Evolutionary conservation across 35 echinoderm and acorn worm genomes (phyloP).

Genomic region (Strongylocentrotus purpuratus): DNA sequence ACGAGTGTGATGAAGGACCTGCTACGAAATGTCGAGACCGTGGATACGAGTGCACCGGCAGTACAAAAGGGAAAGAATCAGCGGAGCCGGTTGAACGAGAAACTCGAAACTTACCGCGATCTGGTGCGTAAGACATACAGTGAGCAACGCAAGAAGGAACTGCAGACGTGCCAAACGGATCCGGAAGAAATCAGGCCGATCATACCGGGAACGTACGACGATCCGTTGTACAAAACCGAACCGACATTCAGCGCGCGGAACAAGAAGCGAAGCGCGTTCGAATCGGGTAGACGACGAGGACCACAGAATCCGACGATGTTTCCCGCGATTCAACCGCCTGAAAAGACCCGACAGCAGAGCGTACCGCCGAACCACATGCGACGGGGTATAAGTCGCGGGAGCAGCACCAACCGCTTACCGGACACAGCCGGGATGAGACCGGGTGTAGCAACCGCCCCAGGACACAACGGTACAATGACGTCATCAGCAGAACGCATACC

Average conservation of each 20-base stretch:
- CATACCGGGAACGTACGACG: slow-evolving; percentile 45
- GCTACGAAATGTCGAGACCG: slow-evolving; percentile 68
- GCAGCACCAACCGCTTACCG: background rate
- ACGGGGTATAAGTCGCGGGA: background rate
- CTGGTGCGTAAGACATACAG: slow-evolving; percentile 68
- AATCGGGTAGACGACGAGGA: background rate
- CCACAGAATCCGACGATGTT: background rate
- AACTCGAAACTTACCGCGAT: slow-evolving; percentile 55
- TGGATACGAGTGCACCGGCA: slow-evolving; percentile 26
- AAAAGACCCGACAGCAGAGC: slow-evolving; percentile 39
- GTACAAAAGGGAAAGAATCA: slow-evolving; percentile 61
- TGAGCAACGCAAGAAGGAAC: slow-evolving; percentile 54
- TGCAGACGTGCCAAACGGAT: background rate
- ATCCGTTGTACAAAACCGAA: slow-evolving; percentile 75
- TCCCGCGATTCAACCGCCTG: background rate
- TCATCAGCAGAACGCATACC: slow-evolving; percentile 58
- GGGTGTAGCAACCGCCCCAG: slow-evolving; percentile 7
- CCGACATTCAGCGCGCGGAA: slow-evolving; percentile 39
- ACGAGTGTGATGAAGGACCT: slow-evolving; percentile 93
- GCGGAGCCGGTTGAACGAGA: slow-evolving; percentile 46
- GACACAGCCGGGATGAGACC: background rate
- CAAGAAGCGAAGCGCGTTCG: background rate
- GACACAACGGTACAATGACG: background rate
- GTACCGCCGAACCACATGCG: slow-evolving; percentile 53
- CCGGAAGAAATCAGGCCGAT: slow-evolving; percentile 80